Conservation (phyloP, 2,888 invertebrate species). For the Daptonema setosum region DNA sequence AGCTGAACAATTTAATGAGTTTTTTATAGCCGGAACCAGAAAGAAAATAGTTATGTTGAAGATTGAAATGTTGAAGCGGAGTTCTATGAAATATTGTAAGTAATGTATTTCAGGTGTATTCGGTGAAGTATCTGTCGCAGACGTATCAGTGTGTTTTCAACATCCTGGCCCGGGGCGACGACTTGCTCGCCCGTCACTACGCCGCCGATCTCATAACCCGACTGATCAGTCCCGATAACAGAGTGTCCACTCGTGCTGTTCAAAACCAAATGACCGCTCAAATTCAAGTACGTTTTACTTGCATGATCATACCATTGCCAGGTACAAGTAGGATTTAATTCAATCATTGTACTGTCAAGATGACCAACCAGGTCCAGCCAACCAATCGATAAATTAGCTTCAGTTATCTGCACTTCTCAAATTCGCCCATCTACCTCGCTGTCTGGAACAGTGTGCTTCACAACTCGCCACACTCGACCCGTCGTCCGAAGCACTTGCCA, state of each 20-base stretch:
- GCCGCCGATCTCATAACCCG: slow-evolving; percentile 26
- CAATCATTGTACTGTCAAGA: too few species aligned
- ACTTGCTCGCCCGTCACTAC: slow-evolving; percentile 17
- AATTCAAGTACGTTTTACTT: too few species aligned
- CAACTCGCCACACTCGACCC: background rate
- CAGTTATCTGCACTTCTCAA: background rate
- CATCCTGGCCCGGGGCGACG: slow-evolving; percentile 21
- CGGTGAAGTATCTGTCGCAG: slow-evolving; percentile 19
- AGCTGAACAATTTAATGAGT: too few species aligned
- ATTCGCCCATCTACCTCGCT: background rate
- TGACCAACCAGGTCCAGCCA: too few species aligned
- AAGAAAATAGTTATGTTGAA: too few species aligned
- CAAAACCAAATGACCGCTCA: too few species aligned
- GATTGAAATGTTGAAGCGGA: background rate
- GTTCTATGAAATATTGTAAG: background rate
- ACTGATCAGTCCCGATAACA: slow-evolving; percentile 11
- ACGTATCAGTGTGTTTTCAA: slow-evolving; percentile 27
- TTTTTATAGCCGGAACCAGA: background rate
- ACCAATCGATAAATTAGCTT: too few species aligned
- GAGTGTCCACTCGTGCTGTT: background rate
- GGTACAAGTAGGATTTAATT: too few species aligned
- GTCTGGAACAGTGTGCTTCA: background rate
- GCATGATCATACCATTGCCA: too few species aligned
- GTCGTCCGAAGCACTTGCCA: background rate
- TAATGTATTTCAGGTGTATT: background rate